These are phyloP conservation scores for Eilema griseolum DNA, from an alignment of 2,888 invertebrate genomes.

Conservation along the genomic window DNA sequence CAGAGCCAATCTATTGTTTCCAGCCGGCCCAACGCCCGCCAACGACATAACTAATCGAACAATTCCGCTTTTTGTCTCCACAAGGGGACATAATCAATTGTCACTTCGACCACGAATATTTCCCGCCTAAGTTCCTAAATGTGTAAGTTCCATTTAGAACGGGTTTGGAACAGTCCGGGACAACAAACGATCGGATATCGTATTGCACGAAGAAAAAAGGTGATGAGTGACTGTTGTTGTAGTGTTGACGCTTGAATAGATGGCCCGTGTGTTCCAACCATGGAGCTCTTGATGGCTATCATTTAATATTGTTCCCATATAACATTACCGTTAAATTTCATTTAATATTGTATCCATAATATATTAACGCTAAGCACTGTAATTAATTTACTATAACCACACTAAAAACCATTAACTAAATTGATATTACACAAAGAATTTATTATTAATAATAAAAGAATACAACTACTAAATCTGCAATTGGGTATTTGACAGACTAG, in stretches of 20 bases:
- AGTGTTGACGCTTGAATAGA: conserved; percentile 76
- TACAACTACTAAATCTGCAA: conserved; percentile 10
- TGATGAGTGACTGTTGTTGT: conserved; percentile 78
- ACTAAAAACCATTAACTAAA: conserved; percentile 34
- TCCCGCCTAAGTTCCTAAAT: conserved; percentile 74
- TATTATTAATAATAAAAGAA: conserved; percentile 17
- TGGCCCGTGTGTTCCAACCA: conserved; percentile 65
- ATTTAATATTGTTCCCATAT: conserved; percentile 65
- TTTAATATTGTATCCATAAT: conserved; percentile 64
- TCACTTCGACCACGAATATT: conserved; percentile 80
- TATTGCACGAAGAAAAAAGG: conserved; percentile 83
- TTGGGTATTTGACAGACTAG: too few species aligned
- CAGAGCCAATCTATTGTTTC: conserved; percentile 84
- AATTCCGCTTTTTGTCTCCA: conserved; percentile 83
- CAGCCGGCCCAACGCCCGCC: conserved; percentile 77
- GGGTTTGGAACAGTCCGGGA: conserved; percentile 76
- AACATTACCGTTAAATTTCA: conserved; percentile 72
- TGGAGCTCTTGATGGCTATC: conserved; percentile 60
- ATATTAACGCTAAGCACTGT: conserved; percentile 67
- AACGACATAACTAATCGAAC: conserved; percentile 83
- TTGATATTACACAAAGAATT: conserved; percentile 22
- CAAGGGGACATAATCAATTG: conserved; percentile 81
- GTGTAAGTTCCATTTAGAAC: conserved; percentile 79
- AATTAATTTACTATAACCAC: conserved; percentile 63
- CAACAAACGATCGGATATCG: conserved; percentile 84